Evolutionary conservation across 2,113 vertebrate genomes (phyloP), one percentile per base, ranked within the genome.

Genomic region (Chelonoidis abingdonii): DNA sequence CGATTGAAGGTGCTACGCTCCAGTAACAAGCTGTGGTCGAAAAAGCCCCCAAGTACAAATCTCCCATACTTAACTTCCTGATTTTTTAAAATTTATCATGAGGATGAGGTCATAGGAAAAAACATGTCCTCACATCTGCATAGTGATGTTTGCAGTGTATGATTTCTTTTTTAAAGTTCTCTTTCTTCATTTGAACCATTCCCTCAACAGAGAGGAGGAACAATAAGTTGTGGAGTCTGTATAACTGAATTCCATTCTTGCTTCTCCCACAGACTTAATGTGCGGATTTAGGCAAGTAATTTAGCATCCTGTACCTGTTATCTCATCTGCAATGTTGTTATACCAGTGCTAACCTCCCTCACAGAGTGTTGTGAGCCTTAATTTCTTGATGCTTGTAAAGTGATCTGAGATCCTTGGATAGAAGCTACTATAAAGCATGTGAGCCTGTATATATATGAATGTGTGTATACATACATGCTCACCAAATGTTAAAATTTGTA

Each of bases 31-130:
- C 35, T 8, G 24, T 83, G 89, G 9, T 24, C 5, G 82, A 90
- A 91, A 31, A 24, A 0, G 0, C 6, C 56, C 83, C n/a, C 29
- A 87, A 53, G 25, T 10, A 4, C 0, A 2, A 52, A 8, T 2
- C 17, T 86, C 65, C 27, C 8, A 2, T 35, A 2, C 3, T 84
- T 29, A 47, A 82, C n/a, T 75, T 44, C 31, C 41, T 52, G 16
- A 52, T 17, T n/a, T n/a, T 69, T 69, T 69, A 19, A 3, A 49
- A 19, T 69, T 69, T 62, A 31, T 62, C 27, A 31, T n/a, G n/a
- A 69, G 14, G 16, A 76, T 41, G 38, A 76, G 10, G 38, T 24
- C n/a, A 76, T 49, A 35, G 59, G 53, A 76, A 29, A 65, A 88
- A 85, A 86, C 17, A 2, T 52, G 14, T 53, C 27, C 12, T 44